phyloP scores from a whole-genome alignment of 2,113 vertebrate genomes.

The Cepphus grylle region DNA sequence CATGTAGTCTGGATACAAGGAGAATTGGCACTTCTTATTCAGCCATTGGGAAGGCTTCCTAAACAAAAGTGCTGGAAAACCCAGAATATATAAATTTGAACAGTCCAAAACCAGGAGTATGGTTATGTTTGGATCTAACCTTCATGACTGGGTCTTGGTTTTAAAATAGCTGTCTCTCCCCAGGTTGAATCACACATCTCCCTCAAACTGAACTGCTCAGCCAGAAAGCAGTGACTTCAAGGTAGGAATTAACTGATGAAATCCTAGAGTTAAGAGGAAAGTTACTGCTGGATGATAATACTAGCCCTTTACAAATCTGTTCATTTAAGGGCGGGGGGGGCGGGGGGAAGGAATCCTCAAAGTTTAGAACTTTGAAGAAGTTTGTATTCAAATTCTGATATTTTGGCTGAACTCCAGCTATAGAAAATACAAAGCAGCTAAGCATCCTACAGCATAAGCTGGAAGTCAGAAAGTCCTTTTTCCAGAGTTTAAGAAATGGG shows the following conservation, averaged over 20 bases:
- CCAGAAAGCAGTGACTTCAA: neutral
- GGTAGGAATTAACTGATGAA: neutral
- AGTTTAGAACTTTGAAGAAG: neutral
- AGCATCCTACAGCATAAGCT: neutral
- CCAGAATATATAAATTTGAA: neutral
- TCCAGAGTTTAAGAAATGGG: neutral
- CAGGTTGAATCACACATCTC: neutral
- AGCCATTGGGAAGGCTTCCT: neutral
- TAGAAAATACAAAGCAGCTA: neutral
- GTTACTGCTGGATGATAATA: neutral
- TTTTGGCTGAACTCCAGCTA: neutral
- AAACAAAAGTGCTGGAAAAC: neutral
- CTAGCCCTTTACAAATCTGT: neutral
- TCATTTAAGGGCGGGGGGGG: neutral
- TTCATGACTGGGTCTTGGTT: neutral
- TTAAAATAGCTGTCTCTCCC: neutral
- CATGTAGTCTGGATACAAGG: neutral
- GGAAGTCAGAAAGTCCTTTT: neutral
- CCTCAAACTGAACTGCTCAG: neutral
- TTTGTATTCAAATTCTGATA: neutral
- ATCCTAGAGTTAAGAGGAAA: neutral
- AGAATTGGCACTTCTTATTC: neutral
- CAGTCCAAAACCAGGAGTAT: neutral
- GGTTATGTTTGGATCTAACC: neutral
- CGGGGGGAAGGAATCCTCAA: neutral